phyloP scores from a whole-genome alignment of 2,888 invertebrate genomes.

The Portevinia maculata region DNA sequence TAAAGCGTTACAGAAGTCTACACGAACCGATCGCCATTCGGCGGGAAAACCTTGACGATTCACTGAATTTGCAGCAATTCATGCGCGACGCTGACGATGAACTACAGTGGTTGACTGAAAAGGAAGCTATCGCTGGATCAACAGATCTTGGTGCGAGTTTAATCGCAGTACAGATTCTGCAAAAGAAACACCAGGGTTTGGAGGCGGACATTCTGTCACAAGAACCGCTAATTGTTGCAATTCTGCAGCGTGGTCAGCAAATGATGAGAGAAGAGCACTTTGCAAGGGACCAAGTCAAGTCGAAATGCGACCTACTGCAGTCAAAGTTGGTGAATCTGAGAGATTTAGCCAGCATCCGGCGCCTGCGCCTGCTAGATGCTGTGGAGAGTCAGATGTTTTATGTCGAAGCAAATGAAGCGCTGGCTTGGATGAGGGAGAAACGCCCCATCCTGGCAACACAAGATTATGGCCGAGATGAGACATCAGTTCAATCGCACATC shows the following conservation, averaged over 20 bases:
- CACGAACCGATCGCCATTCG: conserved; percentile 96
- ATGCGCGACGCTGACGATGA: conserved; percentile 96
- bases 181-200: conserved; percentile 96
- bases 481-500: conserved; percentile 92
- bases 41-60: conserved; percentile 95
- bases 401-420: conserved; percentile 94
- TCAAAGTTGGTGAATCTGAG: conserved; percentile 88
- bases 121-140: conserved; percentile 88
- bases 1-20: conserved; percentile 89
- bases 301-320: conserved; percentile 84
- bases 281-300: conserved; percentile 86
- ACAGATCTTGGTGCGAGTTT: conserved; percentile 87
- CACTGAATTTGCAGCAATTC: conserved; percentile 93
- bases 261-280: conserved; percentile 94
- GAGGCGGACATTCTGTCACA: conserved; percentile 94
- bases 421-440: conserved; percentile 96
- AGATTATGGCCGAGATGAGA: conserved; percentile 96
- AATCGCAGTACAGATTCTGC: conserved; percentile 92
- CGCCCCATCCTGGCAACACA: conserved; percentile 88
- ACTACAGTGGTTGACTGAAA: conserved; percentile 93
- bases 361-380: conserved; percentile 90
- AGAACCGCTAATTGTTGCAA: conserved; percentile 91
- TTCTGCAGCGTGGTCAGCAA: conserved; percentile 89
- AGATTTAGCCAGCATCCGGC: conserved; percentile 89
- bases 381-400: conserved; percentile 94